Conservation (phyloP, 2,113 vertebrate genomes). For the Fukomys damarensis region DNA sequence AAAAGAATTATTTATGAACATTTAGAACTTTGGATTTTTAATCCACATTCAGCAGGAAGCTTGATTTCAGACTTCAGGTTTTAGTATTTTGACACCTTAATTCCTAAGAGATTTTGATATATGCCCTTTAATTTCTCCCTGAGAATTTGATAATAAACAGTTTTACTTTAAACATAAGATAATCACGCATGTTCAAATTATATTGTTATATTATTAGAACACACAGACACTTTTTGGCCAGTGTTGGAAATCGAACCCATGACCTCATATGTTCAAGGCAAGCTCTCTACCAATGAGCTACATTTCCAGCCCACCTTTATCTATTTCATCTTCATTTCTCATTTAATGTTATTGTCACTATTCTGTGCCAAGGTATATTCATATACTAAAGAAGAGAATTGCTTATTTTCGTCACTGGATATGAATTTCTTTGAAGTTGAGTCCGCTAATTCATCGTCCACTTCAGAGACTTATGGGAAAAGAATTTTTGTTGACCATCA, state of each 20-base stretch:
- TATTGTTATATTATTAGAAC: not conserved
- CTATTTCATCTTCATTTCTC: not conserved
- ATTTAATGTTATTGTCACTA: not conserved
- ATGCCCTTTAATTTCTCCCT: not conserved
- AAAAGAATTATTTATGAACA: not conserved
- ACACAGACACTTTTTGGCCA: not conserved
- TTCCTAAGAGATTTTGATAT: not conserved
- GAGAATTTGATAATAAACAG: not conserved
- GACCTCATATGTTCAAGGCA: not conserved
- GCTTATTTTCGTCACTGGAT: not conserved
- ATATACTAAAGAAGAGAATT: not conserved
- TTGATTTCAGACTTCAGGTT: not conserved
- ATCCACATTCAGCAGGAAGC: not conserved
- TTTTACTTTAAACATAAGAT: not conserved
- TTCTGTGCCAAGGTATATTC: not conserved
- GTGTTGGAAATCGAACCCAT: not conserved
- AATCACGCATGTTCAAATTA: not conserved
- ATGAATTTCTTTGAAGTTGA: not conserved
- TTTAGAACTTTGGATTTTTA: not conserved
- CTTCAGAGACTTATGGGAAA: not conserved
- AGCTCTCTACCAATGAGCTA: not conserved
- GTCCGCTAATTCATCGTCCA: not conserved
- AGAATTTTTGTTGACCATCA: not conserved
- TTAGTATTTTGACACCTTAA: not conserved
- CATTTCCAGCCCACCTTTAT: not conserved